These are phyloP conservation scores for Dicaeum eximium DNA, from an alignment of 2,113 vertebrate genomes.

Conservation along the genomic window DNA sequence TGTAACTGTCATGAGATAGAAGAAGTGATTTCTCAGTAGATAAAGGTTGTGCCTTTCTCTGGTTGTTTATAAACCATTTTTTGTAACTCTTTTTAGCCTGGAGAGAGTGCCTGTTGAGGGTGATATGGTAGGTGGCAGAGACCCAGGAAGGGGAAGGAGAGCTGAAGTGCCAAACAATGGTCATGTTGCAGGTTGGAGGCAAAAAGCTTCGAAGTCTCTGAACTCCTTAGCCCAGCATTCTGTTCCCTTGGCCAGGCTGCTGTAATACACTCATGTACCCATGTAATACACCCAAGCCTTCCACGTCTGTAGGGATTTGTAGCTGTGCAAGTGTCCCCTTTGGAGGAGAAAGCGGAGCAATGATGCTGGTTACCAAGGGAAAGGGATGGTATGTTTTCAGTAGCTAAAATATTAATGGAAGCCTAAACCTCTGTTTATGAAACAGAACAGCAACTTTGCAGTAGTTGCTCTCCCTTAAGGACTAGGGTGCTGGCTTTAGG, in stretches of 20 bases:
- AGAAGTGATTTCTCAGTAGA: background rate
- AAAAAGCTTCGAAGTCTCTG: background rate
- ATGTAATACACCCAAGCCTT: no score
- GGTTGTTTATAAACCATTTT: background rate
- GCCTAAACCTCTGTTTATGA: background rate
- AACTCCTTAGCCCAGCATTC: background rate
- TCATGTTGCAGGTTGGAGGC: background rate
- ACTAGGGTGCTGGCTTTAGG: background rate
- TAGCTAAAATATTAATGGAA: background rate
- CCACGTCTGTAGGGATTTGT: background rate
- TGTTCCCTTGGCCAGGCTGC: background rate
- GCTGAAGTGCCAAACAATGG: background rate
- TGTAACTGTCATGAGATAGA: background rate
- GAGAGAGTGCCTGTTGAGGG: background rate
- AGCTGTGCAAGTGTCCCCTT: background rate
- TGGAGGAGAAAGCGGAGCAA: background rate
- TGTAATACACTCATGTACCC: no score
- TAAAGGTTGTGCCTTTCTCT: background rate
- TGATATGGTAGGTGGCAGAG: background rate
- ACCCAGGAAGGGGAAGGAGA: background rate
- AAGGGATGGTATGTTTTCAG: background rate
- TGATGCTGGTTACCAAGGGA: background rate
- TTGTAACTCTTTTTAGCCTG: background rate
- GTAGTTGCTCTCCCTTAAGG: background rate
- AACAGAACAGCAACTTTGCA: background rate